Evolutionary conservation across 2,113 vertebrate genomes (phyloP), one percentile per base, ranked within the genome.

Genomic region (Poeciliopsis turrubarensis): DNA sequence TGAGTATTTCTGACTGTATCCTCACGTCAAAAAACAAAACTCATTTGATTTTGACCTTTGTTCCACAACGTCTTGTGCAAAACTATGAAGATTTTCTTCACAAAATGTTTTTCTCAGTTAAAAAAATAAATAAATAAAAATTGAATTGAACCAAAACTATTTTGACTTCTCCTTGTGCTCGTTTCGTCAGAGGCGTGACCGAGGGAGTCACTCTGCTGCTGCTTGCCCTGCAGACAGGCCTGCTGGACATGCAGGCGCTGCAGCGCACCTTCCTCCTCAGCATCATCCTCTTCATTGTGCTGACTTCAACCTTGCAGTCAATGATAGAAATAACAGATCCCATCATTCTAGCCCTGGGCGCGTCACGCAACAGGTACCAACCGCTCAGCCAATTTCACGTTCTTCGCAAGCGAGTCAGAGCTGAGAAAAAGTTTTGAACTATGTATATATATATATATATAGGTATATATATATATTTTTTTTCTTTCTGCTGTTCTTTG

Each of bases 211-310:
- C 95, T 0, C 83, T 97, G 84, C 94, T 97, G 61, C 93, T 97
- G 72, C 94, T 97, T 44, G 96, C 96, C 25, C 92, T 97, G 37
- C 96, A 97, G 92, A 97, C 96, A 0, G 96, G 95, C 64, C 94
- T 97, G 75, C 85, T 97, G 22, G 95, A 96, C 41, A 94, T 97
- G 93, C 93, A 96, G 77, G 87, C 95, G 0, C 90, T 96, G 66
- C 96, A 97, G 78, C 93, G 96, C 77, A 96, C 96, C 85, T 97
- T 97, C 92, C 96, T 97, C 73, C 96, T 97, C 89, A 96, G 95
- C 89, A 96, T 97, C 93, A 96, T 97, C 93, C 95, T 97, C 92
- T 97, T 97, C 93, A 97, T 97, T 3, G 95, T 97, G 63, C 90
- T 95, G 51, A 96, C 96, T 0, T 97, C 96, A 65, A 96, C 96